These are phyloP conservation scores for Pteropus alecto DNA, from an alignment of 2,113 vertebrate species.

Conservation along the genomic window DNA sequence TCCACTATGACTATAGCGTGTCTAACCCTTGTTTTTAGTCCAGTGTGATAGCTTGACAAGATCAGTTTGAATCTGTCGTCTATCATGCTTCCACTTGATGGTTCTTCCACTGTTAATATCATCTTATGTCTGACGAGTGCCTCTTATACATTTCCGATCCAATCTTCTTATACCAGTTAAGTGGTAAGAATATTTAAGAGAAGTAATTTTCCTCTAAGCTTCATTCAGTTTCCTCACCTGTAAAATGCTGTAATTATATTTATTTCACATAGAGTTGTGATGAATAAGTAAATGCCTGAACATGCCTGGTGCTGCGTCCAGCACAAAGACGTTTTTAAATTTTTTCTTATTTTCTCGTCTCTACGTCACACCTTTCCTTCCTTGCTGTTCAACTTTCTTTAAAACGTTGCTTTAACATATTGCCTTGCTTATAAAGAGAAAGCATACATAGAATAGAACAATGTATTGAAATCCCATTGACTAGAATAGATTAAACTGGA, in stretches of 20 bases:
- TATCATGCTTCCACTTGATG: neutral
- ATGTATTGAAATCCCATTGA: neutral
- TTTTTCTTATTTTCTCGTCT: neutral
- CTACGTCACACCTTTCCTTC: neutral
- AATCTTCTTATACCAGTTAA: constrained; percentile 1
- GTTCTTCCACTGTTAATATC: neutral
- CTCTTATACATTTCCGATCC: constrained; percentile 8
- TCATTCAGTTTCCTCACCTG: neutral
- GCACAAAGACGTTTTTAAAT: neutral
- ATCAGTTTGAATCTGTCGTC: neutral
- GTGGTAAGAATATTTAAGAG: neutral
- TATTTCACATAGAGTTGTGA: neutral
- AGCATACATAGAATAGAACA: neutral
- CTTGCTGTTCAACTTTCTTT: neutral
- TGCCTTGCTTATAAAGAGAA: neutral
- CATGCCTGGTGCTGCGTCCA: neutral
- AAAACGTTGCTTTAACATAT: neutral
- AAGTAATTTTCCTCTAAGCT: neutral
- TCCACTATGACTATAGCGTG: too few species aligned
- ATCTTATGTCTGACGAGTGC: neutral
- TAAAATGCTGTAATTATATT: neutral
- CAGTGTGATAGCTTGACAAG: neutral
- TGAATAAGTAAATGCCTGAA: neutral
- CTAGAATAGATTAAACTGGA: neutral
- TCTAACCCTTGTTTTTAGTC: neutral